Base-by-base conservation (phyloP, 1,140 invertebrate species). In the Apis florea region DNA sequence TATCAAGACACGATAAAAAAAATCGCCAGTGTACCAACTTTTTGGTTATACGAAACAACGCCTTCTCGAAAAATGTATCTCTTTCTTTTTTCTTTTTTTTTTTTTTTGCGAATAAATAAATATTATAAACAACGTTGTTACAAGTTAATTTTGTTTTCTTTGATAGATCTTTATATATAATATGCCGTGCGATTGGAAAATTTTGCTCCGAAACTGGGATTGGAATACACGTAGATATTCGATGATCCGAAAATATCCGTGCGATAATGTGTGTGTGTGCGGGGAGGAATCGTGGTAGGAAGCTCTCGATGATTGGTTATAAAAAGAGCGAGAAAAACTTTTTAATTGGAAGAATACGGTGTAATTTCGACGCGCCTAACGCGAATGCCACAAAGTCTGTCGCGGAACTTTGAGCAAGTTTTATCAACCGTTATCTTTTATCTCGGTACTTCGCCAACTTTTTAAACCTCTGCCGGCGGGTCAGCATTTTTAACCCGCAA, bases 401-500 rank as follows among this genome's bases (percentile, higher is more conserved):
- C 72, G 31, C 63, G 59, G 54, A 88, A 90, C 86, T 90, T 89
- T 75, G 68, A 70, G 83, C 59, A 89, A 91, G 89, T 90, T 90
- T 88, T 86, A 85, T 89, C 81, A 80, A 83, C 83, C 88, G 83
- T 88, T 88, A 90, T 89, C 81, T 88, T 90, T 90, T 90, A 89
- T 89, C 87, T 79, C 74, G 61, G 79, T 90, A 84, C 84, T 90
- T 88, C 70, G 71, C 84, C 79, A 92, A 92, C 86, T 92, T 92
- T 92, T 91, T 89, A 92, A 92, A 91, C 88, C 90, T 89, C 88
- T 89, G 89, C 88, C 79, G 83, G 88, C 88, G 85, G 91, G 91
- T 92, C 91, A 91, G 89, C 88, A 90, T 92, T 92, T 92, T 92
- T 92, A 92, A 92, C 91, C 90, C 85, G 89, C 88, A 87, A 90